phyloP scores from a whole-genome alignment of 1,140 invertebrate genomes.

The Forficula auricularia region DNA sequence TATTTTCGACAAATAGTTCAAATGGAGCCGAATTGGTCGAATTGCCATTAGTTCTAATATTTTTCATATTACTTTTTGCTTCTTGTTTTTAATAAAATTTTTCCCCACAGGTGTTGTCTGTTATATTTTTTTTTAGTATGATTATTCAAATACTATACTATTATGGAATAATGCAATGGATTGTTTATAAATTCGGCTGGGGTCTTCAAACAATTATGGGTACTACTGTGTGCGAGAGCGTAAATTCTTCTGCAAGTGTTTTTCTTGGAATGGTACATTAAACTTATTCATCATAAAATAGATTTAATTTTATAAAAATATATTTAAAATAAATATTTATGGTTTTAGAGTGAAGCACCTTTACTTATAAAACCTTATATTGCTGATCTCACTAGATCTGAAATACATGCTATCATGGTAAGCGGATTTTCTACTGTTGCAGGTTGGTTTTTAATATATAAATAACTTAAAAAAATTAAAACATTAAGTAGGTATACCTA shows the following conservation, averaged over 20 bases:
- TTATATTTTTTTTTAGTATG: constrained; percentile 84
- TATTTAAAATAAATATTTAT: constrained; percentile 11
- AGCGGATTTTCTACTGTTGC: constrained; percentile 90
- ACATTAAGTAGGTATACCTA: too few relatives aligned
- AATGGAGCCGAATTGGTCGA: too few relatives aligned
- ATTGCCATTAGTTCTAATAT: too few relatives aligned
- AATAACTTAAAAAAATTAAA: too few relatives aligned
- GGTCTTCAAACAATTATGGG: constrained; percentile 51
- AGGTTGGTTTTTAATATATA: constrained; percentile 31
- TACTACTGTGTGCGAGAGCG: constrained; percentile 81
- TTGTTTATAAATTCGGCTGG: constrained; percentile 70
- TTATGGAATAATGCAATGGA: constrained; percentile 67
- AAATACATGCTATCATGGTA: constrained; percentile 82
- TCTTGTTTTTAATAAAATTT: neutral
- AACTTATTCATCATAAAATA: constrained; percentile 14
- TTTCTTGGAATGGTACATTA: constrained; percentile 68
- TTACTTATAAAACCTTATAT: constrained; percentile 77
- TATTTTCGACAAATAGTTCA: too few relatives aligned
- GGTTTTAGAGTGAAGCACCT: constrained; percentile 66
- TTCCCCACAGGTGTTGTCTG: constrained; percentile 48
- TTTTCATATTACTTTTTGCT: too few relatives aligned
- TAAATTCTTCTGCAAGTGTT: constrained; percentile 76
- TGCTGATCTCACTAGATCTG: constrained; percentile 63
- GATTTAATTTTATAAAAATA: constrained; percentile 3
- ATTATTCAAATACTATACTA: constrained; percentile 75